A percentile compares a stretch with the other conserved stretches of the same genome.
phyloP scores from a whole-genome alignment of 2,888 invertebrate species.

The Gerris lacustris region DNA sequence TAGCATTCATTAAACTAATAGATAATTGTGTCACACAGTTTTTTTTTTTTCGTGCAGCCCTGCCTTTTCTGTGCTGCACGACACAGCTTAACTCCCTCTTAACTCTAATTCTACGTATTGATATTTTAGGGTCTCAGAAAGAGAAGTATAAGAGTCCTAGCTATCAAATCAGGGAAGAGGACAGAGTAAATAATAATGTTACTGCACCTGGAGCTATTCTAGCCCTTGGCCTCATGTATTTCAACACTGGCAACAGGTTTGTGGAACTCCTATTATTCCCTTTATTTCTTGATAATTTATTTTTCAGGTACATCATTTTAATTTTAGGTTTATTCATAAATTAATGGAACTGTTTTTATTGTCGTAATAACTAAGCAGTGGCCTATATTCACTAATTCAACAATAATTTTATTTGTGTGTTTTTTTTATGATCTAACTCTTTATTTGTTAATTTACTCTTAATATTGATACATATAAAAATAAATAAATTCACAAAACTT shows the following conservation, averaged over 20 bases:
- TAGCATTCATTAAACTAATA: too few relatives aligned
- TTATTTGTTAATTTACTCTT: not conserved
- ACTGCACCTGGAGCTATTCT: constrained; percentile 91
- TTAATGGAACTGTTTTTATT: not conserved
- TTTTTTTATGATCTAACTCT: not conserved
- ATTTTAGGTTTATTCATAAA: not conserved
- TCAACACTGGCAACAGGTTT: constrained; percentile 61
- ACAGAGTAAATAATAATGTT: constrained; percentile 84
- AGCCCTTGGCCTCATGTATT: constrained; percentile 85
- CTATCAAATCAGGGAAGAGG: constrained; percentile 79
- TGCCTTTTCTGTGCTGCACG: too few relatives aligned
- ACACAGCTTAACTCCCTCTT: too few relatives aligned
- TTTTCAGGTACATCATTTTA: too few relatives aligned
- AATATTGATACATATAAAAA: too few relatives aligned
- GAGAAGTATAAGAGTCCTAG: constrained; percentile 77
- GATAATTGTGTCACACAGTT: too few relatives aligned
- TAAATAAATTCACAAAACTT: too few relatives aligned
- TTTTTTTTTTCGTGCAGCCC: too few relatives aligned
- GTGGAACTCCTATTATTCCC: constrained; percentile 9
- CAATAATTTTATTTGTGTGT: too few relatives aligned
- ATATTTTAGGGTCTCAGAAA: constrained; percentile 54
- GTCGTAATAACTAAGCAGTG: too few relatives aligned
- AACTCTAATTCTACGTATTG: too few relatives aligned
- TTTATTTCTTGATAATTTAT: not conserved
- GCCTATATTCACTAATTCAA: too few relatives aligned